Evolutionary conservation across 2,113 vertebrate species (phyloP).

Genomic region (Sardina pilchardus): DNA sequence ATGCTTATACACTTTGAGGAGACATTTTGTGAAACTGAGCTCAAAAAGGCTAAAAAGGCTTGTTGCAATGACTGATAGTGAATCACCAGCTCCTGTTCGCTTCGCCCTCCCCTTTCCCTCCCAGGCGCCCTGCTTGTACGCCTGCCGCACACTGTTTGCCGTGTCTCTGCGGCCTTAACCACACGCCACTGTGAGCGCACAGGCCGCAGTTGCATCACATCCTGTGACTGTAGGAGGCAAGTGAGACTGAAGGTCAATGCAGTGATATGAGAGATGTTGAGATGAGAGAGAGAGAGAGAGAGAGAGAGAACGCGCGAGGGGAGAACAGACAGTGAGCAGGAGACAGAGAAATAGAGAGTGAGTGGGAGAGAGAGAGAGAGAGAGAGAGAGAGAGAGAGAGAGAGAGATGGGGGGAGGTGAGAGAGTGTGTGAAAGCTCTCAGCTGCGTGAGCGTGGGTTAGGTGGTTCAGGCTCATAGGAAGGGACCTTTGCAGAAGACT

Average conservation of each 20-base stretch:
- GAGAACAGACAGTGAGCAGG: not conserved
- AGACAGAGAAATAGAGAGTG: not conserved
- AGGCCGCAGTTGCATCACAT: slow-evolving; percentile 76
- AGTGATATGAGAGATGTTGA: slow-evolving; percentile 49
- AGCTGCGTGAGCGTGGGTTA: not conserved
- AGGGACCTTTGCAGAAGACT: not conserved
- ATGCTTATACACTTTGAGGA: not conserved
- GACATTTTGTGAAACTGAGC: not conserved
- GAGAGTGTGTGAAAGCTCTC: not conserved
- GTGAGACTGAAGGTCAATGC: slow-evolving; percentile 47
- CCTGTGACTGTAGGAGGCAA: slow-evolving; percentile 75
- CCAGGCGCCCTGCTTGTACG: not conserved
- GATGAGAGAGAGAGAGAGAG: not conserved
- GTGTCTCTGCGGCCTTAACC: slow-evolving; percentile 51
- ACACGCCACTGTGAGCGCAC: slow-evolving; percentile 54
- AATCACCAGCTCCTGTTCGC: not conserved
- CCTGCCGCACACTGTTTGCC: not conserved
- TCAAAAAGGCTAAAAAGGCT: not conserved
- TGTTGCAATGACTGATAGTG: not conserved
- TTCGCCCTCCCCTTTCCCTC: not conserved
- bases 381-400: not conserved
- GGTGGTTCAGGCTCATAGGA: not conserved
- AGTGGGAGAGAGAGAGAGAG: not conserved
- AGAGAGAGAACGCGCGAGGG: too few relatives aligned
- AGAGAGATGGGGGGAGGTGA: not conserved